Base-by-base conservation (phyloP, 2,888 invertebrate genomes). In the Mongoloraphidia duomilia region DNA sequence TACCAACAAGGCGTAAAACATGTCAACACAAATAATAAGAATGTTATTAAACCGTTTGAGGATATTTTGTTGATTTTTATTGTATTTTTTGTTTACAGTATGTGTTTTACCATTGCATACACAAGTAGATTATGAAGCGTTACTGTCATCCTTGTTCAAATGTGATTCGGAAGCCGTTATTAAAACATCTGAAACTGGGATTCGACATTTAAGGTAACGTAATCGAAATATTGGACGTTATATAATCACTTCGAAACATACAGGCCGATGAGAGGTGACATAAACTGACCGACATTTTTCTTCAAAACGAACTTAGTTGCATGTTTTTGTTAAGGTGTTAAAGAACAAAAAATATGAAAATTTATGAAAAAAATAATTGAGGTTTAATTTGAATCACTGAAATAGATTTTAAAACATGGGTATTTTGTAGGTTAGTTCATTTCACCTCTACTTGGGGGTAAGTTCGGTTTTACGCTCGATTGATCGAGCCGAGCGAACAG, bases 131-230 rank as follows among this genome's bases (percentile, higher is more conserved):
- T 69, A 78, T 1, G 67, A 76, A 46, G 75, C 77, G 0, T 78
- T 83, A 0, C 55, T 90, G 14, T 71, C 77, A 11, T 74, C 82
- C 47, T 65, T 93, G 42, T 78, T 78, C 57, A 75, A 75, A 34
- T 85, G 86, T 60, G 88, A 88, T 64, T 79, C 82, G 55, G 80
- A 81, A 49, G 77, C 82, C 12, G 65, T 73, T n/a, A 70, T 85
- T 17, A 73, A 74, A 11, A 71, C 70, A 48, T 80, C 82, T 54
- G 63, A 74, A 41, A 77, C 77, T 61, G 86, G 84, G 13, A 72
- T 84, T 93, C 52, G 81, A 26, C 26, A 26, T 6, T 26, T 26
- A 26, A 26, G 26, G 26, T 26, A 26, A n/a, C n/a, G n/a, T 26
- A 6, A 26, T 6, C 26, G 6, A 26, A 26, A 26, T 17, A 17